Base-by-base conservation (phyloP, 1,140 invertebrate genomes). In the Drosophila oshimai region DNA sequence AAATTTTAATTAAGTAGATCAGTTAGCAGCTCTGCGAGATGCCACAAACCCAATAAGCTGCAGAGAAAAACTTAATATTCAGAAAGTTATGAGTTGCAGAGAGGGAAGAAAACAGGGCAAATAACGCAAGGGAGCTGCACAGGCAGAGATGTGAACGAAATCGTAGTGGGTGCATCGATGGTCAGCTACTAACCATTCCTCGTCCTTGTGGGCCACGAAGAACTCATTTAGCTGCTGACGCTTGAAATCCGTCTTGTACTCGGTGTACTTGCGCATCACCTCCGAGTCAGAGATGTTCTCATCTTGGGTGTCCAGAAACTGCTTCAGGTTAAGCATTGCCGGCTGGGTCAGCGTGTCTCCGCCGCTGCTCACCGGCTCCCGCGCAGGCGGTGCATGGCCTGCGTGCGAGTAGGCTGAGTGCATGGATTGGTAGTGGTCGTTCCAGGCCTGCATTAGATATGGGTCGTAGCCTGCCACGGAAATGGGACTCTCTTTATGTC, bases 121-220 rank as follows among this genome's bases (percentile, higher is more conserved):
- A 64, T 22, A 29, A 65, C 58, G 61, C 58, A 64, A 34, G 58
- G 13, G 15, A 22, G 20, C 39, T 39, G 47, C 58, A 44, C 28
- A 57, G 55, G 57, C 42, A 62, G 20, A 44, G 13, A 45, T 42
- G 46, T 64, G 31, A 60, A 50, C 29, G 24, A 29, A 55, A 44
- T 44, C 22, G 53, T 47, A 29, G 20, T 41, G 6, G 44, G 17
- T 20, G 37, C 22, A 22, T 5, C 13, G 20, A 22, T 34, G 18
- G 31, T 28, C 34, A 46, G 44, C 42, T 58, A 92, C 95, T 94
- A 94, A 99, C 99, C 99, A 99, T 95, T 99, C 99, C 92, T 99
- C 99, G 90, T 99, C 98, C 92, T 99, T 99, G 93, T 99, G 99
- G 26, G 95, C 95, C 83, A 99, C 95, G 93, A 99, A 99, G 93